Evolutionary conservation across 1,140 invertebrate genomes (phyloP).

Genomic region (Sinella curviseta): DNA sequence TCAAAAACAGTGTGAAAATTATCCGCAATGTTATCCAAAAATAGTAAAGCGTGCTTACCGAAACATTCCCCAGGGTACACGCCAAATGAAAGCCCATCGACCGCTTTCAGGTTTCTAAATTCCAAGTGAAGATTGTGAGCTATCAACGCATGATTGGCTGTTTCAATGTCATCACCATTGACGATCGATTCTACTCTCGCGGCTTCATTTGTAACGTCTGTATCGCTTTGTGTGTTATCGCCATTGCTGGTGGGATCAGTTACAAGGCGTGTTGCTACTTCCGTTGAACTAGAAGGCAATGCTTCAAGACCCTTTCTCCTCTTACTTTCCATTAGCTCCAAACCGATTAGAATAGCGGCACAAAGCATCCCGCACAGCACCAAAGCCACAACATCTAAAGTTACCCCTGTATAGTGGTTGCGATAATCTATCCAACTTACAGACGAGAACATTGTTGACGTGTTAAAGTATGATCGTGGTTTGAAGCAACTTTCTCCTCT

Average conservation of each 20-base stretch:
- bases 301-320: too few species aligned
- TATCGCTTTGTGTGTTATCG: background rate
- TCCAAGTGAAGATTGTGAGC: conserved; percentile 39
- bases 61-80: conserved; percentile 47
- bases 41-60: conserved; percentile 12
- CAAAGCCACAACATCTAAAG: too few species aligned
- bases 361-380: too few species aligned
- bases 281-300: background rate
- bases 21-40: background rate
- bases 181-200: background rate
- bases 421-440: too few species aligned
- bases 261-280: too few species aligned
- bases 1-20: background rate
- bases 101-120: conserved; percentile 43
- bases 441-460: too few species aligned
- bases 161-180: conserved; percentile 24
- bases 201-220: background rate
- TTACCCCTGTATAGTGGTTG: too few species aligned
- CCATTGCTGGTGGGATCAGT: background rate
- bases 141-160: too few species aligned
- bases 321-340: too few species aligned
- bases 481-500: too few species aligned
- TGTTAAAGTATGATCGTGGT: too few species aligned
- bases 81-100: conserved; percentile 41
- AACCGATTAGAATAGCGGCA: too few species aligned